Evolutionary conservation across 2,113 vertebrate species (phyloP).

Genomic region (Emydura subglobosa): DNA sequence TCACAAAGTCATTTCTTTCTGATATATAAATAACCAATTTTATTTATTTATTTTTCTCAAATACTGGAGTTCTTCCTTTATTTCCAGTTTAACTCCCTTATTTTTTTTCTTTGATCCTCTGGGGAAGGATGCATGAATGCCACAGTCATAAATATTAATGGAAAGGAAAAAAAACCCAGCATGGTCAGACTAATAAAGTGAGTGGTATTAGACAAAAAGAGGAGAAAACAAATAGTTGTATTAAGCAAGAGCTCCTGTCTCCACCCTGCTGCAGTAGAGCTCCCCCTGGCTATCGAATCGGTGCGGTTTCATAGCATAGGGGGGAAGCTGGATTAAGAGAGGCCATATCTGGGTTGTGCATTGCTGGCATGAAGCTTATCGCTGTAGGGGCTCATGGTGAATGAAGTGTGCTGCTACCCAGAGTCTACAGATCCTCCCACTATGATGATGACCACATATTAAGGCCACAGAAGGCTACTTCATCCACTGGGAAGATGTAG

Average conservation of each 20-base stretch:
- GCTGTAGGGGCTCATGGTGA: not conserved
- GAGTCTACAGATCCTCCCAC: not conserved
- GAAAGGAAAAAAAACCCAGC: slow-evolving; percentile 60
- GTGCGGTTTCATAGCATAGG: not conserved
- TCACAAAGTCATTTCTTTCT: not conserved
- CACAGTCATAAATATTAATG: slow-evolving; percentile 69
- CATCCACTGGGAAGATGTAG: not conserved
- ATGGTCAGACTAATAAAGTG: slow-evolving; percentile 51
- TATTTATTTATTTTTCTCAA: slow-evolving; percentile 11
- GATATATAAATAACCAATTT: not conserved
- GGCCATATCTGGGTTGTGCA: not conserved
- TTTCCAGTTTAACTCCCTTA: slow-evolving; percentile 26
- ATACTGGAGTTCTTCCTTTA: not conserved
- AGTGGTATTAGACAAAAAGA: slow-evolving; percentile 53
- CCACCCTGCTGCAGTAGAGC: not conserved
- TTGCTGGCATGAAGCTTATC: not conserved
- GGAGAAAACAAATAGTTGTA: not conserved
- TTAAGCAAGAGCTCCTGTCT: not conserved
- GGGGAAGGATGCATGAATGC: slow-evolving; percentile 47
- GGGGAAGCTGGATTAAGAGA: not conserved
- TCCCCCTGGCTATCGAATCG: not conserved
- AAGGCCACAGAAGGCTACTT: not conserved
- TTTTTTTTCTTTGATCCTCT: slow-evolving; percentile 50
- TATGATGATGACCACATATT: not conserved
- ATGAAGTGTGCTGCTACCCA: not conserved